These are phyloP conservation scores for Hydrolagus colliei DNA, from an alignment of 2,797 vertebrate genomes.

Conservation along the genomic window DNA sequence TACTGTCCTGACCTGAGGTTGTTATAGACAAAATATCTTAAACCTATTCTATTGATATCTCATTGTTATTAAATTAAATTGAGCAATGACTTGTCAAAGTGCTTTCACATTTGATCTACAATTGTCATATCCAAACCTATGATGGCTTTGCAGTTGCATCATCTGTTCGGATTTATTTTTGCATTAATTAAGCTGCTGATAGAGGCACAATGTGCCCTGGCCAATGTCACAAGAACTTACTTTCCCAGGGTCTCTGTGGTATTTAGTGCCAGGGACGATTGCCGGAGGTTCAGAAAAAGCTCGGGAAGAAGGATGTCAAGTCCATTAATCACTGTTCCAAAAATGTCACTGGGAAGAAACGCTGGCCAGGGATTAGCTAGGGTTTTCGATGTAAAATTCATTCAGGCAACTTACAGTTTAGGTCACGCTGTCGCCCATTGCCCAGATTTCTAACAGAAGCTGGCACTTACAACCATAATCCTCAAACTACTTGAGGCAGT, in stretches of 20 bases:
- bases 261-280: constrained; percentile 59
- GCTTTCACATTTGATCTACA: not conserved
- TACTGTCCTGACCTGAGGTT: not conserved
- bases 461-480: constrained; percentile 47
- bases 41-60: not conserved
- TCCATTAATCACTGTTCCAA: constrained; percentile 62
- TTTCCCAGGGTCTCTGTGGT: constrained; percentile 59
- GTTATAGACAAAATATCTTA: not conserved
- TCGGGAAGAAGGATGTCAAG: constrained; percentile 59
- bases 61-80: no score
- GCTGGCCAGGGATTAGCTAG: constrained; percentile 53
- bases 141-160: not conserved
- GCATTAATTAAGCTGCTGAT: not conserved
- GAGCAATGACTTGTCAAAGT: no score
- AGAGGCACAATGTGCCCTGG: constrained; percentile 41
- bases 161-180: not conserved
- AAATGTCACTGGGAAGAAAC: constrained; percentile 48
- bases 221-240: constrained; percentile 51
- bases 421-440: constrained; percentile 55
- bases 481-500: constrained; percentile 40
- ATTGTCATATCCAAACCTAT: not conserved
- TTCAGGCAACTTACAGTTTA: constrained; percentile 50
- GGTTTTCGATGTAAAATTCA: constrained; percentile 49
- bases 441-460: constrained; percentile 45
- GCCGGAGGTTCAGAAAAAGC: constrained; percentile 52